Base-by-base conservation (phyloP, 2,797 vertebrate species). In the Argentina silus region DNA sequence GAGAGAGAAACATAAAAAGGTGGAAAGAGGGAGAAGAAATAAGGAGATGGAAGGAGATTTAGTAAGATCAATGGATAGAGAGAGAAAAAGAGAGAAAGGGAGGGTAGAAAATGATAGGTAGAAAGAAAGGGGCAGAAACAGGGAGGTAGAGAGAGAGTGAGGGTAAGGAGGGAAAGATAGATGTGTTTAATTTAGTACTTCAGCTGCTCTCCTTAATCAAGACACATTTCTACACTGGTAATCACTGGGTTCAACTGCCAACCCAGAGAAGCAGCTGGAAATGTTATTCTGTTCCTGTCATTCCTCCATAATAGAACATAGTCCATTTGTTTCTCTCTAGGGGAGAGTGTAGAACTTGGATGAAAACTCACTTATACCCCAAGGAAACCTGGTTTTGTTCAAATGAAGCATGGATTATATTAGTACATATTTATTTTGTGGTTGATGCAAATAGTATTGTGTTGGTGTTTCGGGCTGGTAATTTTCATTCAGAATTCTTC, bases 241-340 rank as follows among this genome's bases (percentile, higher is more conserved):
- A 12, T 12, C 12, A 61, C 23, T 14, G 59, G 23, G 23, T 23
- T 61, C 27, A 12, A 21, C 21, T 23, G 21, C 27, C 27, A 11
- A 61, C 23, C 59, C 59, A 61, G 59, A 61, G 23, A 27, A 61
- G 59, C 59, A 42, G 59, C 59, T 61, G 23, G 59, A 7, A 27
- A 61, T 61, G 23, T 36, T 14, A 61, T 61, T 8, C 12, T 6
- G 51, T 53, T n/a, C 15, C 1, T 14, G 15, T n/a, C 51, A 53
- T 15, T 7, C 15, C 51, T 53, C 51, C 51, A 53, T 53, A 15
- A 53, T 15, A 15, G 48, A 51, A 11, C 12, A 51, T 1, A 53
- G 15, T 53, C 14, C 15, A 6, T 53, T 2, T 53, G 14, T 6
- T 53, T 15, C n/a, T 53, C 51, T 53, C 51, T 15, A 53, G 15